Conservation (phyloP, 2,888 invertebrate species). For the Acanthacorydalis orientalis region DNA sequence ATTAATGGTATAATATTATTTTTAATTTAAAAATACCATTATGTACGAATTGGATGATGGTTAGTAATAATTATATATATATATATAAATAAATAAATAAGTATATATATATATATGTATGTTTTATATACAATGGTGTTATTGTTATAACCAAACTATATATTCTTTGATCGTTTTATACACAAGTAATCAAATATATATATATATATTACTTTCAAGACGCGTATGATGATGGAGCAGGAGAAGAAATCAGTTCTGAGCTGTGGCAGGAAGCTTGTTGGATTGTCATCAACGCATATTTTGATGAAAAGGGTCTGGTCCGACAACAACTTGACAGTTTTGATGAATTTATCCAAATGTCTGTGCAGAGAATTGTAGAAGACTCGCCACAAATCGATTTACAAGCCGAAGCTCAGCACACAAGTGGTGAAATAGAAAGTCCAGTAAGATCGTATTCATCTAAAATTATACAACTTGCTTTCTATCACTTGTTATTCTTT, state of each 20-base stretch:
- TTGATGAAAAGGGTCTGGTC: constrained; percentile 98
- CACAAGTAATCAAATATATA: too few species aligned
- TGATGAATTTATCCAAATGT: constrained; percentile 99
- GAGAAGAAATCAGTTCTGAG: constrained; percentile 92
- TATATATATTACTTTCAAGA: constrained; percentile 13
- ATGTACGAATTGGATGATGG: too few species aligned
- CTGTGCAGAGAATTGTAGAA: constrained; percentile 97
- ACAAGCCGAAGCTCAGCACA: constrained; percentile 95
- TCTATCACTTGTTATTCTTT: constrained; percentile 10
- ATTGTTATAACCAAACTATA: too few species aligned
- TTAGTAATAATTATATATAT: too few species aligned
- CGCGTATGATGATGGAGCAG: constrained; percentile 67
- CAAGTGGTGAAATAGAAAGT: constrained; percentile 78
- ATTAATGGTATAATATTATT: too few species aligned
- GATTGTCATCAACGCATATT: constrained; percentile 99
- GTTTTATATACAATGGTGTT: too few species aligned
- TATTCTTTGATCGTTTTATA: too few species aligned
- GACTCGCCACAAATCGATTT: constrained; percentile 97
- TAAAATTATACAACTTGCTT: not conserved
- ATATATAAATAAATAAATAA: too few species aligned
- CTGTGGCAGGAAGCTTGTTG: constrained; percentile 99
- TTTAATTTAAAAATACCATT: too few species aligned
- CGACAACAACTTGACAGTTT: constrained; percentile 98
- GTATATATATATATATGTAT: too few species aligned
- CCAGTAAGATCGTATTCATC: constrained; percentile 33